These are phyloP conservation scores for Taxidea taxus DNA, from an alignment of 2,113 vertebrate genomes.

Conservation along the genomic window DNA sequence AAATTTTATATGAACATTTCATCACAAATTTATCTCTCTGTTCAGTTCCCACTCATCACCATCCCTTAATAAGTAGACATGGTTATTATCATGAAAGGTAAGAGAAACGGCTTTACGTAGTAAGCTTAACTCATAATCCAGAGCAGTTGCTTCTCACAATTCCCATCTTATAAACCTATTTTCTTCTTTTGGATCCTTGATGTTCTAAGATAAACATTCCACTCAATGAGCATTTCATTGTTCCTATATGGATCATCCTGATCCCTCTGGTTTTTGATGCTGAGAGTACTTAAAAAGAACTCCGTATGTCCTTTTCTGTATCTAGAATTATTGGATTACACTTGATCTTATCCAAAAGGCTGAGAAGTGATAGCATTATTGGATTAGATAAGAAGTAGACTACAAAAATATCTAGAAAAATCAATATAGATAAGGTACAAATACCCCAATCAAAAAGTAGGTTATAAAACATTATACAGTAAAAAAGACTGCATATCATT, in stretches of 20 bases:
- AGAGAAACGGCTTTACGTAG: background rate
- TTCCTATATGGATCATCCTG: background rate
- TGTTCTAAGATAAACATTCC: background rate
- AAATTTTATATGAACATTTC: background rate
- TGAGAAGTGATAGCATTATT: background rate
- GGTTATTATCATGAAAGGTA: background rate
- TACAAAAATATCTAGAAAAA: background rate
- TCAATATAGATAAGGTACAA: background rate
- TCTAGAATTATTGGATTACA: background rate
- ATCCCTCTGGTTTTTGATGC: background rate
- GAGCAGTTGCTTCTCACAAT: background rate
- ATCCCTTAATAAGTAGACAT: background rate
- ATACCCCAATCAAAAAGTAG: background rate
- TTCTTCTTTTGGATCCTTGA: background rate
- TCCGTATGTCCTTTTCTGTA: background rate
- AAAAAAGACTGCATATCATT: background rate
- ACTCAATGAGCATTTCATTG: background rate
- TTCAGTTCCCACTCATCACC: background rate
- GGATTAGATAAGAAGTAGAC: background rate
- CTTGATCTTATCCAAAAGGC: background rate
- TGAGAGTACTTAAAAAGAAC: background rate
- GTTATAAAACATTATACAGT: background rate
- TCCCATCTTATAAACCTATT: background rate
- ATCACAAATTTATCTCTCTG: background rate
- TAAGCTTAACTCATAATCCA: background rate